Evolutionary conservation across 2,797 vertebrate species (phyloP).

Genomic region (Helicolenus hilgendorfi): DNA sequence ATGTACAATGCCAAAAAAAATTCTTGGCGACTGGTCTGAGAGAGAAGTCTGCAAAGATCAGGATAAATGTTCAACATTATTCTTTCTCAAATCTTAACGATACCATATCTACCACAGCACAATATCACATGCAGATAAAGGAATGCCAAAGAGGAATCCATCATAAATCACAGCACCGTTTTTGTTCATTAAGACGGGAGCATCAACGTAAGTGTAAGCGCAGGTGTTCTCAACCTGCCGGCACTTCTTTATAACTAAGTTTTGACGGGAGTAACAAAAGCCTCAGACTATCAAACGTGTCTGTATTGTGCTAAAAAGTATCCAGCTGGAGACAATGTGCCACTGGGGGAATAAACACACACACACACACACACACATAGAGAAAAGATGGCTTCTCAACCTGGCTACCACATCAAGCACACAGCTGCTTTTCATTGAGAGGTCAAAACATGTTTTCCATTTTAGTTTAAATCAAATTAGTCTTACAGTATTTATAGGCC

Average conservation of each 20-base stretch:
- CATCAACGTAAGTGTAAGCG: background rate
- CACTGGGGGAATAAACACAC: constrained; percentile 9
- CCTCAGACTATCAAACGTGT: constrained; percentile 23
- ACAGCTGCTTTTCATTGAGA: constrained; percentile 79
- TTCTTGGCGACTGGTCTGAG: background rate
- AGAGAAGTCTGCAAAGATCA: constrained; percentile 21
- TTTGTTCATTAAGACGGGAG: constrained; percentile 41
- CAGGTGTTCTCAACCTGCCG: constrained; percentile 64
- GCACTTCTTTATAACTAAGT: background rate
- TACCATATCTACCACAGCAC: background rate
- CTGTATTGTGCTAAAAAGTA: constrained; percentile 27
- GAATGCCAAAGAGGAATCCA: constrained; percentile 12
- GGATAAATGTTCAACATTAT: constrained; percentile 49
- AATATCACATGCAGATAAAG: background rate
- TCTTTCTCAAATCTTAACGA: constrained; percentile 22
- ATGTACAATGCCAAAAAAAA: background rate
- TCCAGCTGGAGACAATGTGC: constrained; percentile 71
- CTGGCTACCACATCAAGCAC: constrained; percentile 69
- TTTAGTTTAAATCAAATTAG: constrained; percentile 86
- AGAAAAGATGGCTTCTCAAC: constrained; percentile 49
- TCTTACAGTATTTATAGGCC: constrained; percentile 73
- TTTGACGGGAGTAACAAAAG: constrained; percentile 47
- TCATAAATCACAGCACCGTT: constrained; percentile 40
- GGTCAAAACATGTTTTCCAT: constrained; percentile 85
- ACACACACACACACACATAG: background rate